Evolutionary conservation across 2,797 vertebrate genomes (phyloP).

Genomic region (Tarsius wallacei): DNA sequence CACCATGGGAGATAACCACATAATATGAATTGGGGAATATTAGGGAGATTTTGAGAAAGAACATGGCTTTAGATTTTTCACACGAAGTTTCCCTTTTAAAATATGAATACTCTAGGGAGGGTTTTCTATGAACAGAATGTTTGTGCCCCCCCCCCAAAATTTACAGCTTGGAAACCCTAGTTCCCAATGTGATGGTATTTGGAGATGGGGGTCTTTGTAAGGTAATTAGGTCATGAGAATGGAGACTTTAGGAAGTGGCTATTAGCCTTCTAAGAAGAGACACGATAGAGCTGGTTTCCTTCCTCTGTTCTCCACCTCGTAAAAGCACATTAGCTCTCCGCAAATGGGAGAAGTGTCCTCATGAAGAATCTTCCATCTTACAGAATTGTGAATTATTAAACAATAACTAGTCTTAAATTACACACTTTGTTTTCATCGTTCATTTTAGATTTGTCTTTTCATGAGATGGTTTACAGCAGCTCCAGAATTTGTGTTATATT

Average conservation of each 20-base stretch:
- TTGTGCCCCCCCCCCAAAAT: background rate
- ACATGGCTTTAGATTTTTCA: background rate
- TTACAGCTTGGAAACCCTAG: background rate
- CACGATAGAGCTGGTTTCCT: background rate
- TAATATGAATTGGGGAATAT: constrained; percentile 15
- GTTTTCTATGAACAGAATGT: background rate
- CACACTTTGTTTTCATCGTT: background rate
- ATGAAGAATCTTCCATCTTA: background rate
- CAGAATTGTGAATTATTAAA: background rate
- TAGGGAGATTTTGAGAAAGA: background rate
- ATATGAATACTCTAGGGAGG: background rate
- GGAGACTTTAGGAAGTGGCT: background rate
- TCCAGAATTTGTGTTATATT: constrained; percentile 32
- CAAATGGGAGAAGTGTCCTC: background rate
- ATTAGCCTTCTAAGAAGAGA: background rate
- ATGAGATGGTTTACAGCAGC: background rate
- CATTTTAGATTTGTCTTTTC: constrained; percentile 42
- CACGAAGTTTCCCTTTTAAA: background rate
- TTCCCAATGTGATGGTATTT: background rate
- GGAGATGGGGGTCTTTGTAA: background rate
- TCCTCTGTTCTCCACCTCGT: background rate
- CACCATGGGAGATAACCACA: background rate
- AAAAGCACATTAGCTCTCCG: background rate
- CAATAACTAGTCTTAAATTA: constrained; percentile 33
- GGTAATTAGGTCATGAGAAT: background rate